These are phyloP conservation scores for Eupeodes latifasciatus DNA, from an alignment of 2,888 invertebrate species.

Conservation along the genomic window DNA sequence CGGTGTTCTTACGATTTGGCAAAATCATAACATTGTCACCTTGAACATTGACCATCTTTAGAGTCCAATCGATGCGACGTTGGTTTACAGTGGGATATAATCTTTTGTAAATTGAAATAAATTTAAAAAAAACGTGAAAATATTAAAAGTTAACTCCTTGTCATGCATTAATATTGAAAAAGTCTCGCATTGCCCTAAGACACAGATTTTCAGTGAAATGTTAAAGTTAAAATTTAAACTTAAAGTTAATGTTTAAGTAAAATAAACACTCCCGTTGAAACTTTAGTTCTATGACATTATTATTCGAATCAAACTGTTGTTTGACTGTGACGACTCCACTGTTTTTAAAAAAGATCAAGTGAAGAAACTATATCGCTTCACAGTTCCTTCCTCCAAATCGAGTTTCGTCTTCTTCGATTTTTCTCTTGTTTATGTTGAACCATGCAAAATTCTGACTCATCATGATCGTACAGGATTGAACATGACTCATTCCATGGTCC, in stretches of 20 bases:
- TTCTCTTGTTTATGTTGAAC: slow-evolving; percentile 54
- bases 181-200: too few relatives aligned
- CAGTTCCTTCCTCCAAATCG: background rate
- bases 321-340: background rate
- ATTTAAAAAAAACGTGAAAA: background rate
- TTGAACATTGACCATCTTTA: slow-evolving; percentile 34
- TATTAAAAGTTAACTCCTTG: too few relatives aligned
- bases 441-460: slow-evolving; percentile 62
- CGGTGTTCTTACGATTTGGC: slow-evolving; percentile 23
- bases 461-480: slow-evolving; percentile 64
- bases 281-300: background rate
- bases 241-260: too few relatives aligned
- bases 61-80: too few relatives aligned
- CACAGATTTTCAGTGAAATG: too few relatives aligned
- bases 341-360: background rate
- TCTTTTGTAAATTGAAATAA: background rate
- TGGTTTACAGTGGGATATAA: background rate
- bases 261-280: too few relatives aligned
- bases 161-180: too few relatives aligned
- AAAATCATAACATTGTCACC: slow-evolving; percentile 69
- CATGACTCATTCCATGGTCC: slow-evolving; percentile 62
- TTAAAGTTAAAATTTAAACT: too few relatives aligned
- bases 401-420: slow-evolving; percentile 29
- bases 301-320: background rate
- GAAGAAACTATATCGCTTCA: background rate